Conservation (phyloP, 2,797 vertebrate genomes). For the Gephyroberyx darwinii region DNA sequence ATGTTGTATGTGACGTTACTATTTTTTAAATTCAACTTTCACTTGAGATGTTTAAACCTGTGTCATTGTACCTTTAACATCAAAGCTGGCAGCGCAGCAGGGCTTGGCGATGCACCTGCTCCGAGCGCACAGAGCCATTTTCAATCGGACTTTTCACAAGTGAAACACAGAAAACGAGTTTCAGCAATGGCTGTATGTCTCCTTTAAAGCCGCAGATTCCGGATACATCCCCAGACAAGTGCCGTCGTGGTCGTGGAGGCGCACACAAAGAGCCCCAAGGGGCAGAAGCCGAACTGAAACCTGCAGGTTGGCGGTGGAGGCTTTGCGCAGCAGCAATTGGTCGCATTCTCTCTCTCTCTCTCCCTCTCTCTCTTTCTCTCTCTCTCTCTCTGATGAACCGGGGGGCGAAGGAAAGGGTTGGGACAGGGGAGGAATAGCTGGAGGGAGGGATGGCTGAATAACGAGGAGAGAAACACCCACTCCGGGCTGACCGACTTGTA, state of each 20-base stretch:
- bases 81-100: slow-evolving; percentile 40
- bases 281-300: slow-evolving; percentile 34
- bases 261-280: slow-evolving; percentile 41
- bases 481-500: slow-evolving; percentile 68
- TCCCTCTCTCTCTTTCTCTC: not conserved
- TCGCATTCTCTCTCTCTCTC: slow-evolving; percentile 17
- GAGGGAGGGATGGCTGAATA: slow-evolving; percentile 78
- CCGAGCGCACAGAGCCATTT: slow-evolving; percentile 45
- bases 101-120: slow-evolving; percentile 62
- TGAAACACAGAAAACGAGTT: slow-evolving; percentile 17
- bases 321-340: slow-evolving; percentile 59
- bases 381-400: slow-evolving; percentile 38
- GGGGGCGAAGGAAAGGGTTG: slow-evolving; percentile 58
- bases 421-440: slow-evolving; percentile 72
- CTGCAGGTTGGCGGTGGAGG: slow-evolving; percentile 43
- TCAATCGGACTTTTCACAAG: slow-evolving; percentile 28
- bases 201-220: slow-evolving; percentile 34
- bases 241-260: slow-evolving; percentile 33
- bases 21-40: slow-evolving; percentile 22
- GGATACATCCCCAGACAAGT: slow-evolving; percentile 30
- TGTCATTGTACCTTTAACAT: slow-evolving; percentile 61
- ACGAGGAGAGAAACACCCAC: slow-evolving; percentile 79
- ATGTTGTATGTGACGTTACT: no score
- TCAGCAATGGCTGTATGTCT: slow-evolving; percentile 20
- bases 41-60: not conserved